phyloP scores from a whole-genome alignment of 1,140 invertebrate genomes.

The Nasonia vitripennis region DNA sequence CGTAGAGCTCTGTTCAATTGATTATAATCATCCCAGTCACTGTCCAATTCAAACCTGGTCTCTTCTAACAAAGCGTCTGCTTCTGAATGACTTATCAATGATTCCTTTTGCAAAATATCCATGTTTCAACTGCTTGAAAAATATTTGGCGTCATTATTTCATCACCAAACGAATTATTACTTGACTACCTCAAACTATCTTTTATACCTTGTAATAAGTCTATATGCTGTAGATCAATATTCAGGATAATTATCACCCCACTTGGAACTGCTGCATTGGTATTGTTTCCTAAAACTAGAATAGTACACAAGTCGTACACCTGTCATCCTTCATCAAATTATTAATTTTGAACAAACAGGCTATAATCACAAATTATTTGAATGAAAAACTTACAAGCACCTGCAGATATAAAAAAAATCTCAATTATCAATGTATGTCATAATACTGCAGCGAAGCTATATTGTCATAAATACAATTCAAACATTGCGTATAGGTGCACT shows the following conservation, averaged over 20 bases:
- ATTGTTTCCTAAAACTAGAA: too few relatives aligned
- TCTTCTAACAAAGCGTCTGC: background rate
- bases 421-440: too few relatives aligned
- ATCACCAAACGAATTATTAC: background rate
- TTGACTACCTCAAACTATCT: background rate
- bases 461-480: too few relatives aligned
- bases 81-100: background rate
- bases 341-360: too few relatives aligned
- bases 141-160: background rate
- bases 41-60: background rate
- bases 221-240: background rate
- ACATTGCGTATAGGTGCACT: too few relatives aligned
- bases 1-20: background rate
- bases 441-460: too few relatives aligned
- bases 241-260: background rate
- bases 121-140: background rate
- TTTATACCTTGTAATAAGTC: background rate
- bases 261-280: too few relatives aligned
- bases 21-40: slow-evolving; percentile 9
- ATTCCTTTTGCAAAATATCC: slow-evolving; percentile 5
- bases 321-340: too few relatives aligned
- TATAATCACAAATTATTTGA: too few relatives aligned
- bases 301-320: too few relatives aligned
- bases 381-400: too few relatives aligned
- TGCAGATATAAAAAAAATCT: too few relatives aligned